Conservation (phyloP, 1,140 invertebrate genomes). For the Drosophila tani region DNA sequence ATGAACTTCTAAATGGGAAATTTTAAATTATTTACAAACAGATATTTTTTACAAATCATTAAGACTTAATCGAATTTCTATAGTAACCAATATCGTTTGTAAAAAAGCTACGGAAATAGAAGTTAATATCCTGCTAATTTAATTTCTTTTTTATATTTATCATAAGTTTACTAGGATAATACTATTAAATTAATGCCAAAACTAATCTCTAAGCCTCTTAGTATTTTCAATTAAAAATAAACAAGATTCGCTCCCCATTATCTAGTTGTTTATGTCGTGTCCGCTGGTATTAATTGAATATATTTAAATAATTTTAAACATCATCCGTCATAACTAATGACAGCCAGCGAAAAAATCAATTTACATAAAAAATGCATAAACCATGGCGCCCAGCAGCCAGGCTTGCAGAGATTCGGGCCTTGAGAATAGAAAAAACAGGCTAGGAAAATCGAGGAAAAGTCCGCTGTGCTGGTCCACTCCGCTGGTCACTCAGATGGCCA, state of each 20-base stretch:
- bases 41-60: background rate
- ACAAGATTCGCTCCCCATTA: background rate
- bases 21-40: background rate
- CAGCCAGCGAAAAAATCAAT: slow-evolving; percentile 66
- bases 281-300: slow-evolving; percentile 76
- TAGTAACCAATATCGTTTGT: too few relatives aligned
- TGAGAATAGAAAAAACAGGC: slow-evolving; percentile 11
- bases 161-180: too few relatives aligned
- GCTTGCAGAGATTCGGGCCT: slow-evolving; percentile 18
- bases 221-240: slow-evolving; percentile 3
- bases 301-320: slow-evolving; percentile 78
- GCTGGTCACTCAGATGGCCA: slow-evolving; percentile 71
- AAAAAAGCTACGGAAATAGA: too few relatives aligned
- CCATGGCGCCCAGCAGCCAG: slow-evolving; percentile 66
- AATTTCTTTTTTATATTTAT: too few relatives aligned
- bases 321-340: slow-evolving; percentile 79
- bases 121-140: too few relatives aligned
- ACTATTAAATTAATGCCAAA: background rate
- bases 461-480: slow-evolving; percentile 14
- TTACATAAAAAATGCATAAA: slow-evolving; percentile 81
- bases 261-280: slow-evolving; percentile 62
- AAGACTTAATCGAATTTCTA: too few relatives aligned
- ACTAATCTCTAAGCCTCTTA: background rate
- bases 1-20: background rate
- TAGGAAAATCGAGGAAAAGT: slow-evolving; percentile 31